Conservation (phyloP, 2,888 invertebrate species). For the Diloba caeruleocephala region DNA sequence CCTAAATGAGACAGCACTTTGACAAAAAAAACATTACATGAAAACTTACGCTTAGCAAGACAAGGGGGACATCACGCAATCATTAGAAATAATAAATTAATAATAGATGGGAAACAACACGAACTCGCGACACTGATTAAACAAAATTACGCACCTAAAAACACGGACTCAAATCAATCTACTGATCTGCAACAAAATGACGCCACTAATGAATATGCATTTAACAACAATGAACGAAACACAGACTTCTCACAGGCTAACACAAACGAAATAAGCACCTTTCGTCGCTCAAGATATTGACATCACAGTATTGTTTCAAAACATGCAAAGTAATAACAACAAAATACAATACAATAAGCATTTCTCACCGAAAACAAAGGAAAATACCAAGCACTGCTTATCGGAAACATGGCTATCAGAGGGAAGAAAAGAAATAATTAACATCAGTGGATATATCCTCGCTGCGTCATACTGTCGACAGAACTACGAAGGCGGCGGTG, state of each 20-base stretch:
- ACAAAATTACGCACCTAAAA: no score
- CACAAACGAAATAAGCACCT: not conserved
- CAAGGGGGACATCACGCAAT: conserved; percentile 7
- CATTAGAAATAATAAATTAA: conserved; percentile 10
- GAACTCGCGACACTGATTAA: not conserved
- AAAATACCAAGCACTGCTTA: not conserved
- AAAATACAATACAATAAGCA: not conserved
- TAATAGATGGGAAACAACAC: conserved; percentile 2
- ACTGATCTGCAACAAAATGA: no score
- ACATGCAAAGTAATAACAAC: not conserved
- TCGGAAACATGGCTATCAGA: conserved; percentile 5
- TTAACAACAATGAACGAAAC: no score
- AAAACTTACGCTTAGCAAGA: no score
- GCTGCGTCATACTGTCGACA: conserved; percentile 4
- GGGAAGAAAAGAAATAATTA: not conserved
- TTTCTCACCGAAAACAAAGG: not conserved
- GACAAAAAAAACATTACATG: no score
- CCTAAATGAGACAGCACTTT: no score
- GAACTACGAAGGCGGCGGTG: conserved; percentile 4
- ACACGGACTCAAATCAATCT: no score
- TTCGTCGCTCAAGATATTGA: not conserved
- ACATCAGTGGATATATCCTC: not conserved
- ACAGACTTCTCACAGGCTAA: no score
- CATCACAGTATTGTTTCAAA: not conserved
- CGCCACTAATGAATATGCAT: no score